A percentile compares a stretch with the other conserved stretches of the same genome.
Evolutionary conservation across 2,888 invertebrate species (phyloP).

Genomic region (Dyspetes luteomarginatus): DNA sequence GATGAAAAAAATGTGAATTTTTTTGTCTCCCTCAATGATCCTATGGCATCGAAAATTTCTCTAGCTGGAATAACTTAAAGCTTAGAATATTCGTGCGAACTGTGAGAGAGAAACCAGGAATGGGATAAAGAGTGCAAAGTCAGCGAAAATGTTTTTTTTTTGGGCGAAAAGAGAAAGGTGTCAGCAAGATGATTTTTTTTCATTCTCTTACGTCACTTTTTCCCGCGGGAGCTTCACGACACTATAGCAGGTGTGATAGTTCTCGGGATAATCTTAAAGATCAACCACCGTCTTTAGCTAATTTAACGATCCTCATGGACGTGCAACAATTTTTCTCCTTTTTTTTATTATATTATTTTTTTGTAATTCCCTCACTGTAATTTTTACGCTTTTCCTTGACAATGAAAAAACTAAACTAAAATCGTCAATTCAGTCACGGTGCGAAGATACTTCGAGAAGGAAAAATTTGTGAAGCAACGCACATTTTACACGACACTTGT

Average conservation of each 20-base stretch:
- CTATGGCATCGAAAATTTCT: constrained; percentile 10
- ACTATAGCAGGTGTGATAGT: constrained; percentile 36
- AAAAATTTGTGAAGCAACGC: constrained; percentile 70
- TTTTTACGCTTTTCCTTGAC: constrained; percentile 60
- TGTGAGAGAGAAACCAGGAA: neutral
- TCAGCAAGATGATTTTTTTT: no score
- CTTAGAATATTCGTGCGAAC: neutral
- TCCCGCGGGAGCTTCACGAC: constrained; percentile 1
- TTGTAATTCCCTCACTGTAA: neutral
- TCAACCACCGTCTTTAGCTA: constrained; percentile 25
- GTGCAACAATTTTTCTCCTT: neutral
- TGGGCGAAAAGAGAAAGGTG: neutral
- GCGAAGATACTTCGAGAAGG: constrained; percentile 69
- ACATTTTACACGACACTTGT: constrained; percentile 74
- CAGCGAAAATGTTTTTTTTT: constrained; percentile 31
- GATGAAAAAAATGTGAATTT: no score
- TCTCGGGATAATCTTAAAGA: constrained; percentile 60
- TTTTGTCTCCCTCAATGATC: no score
- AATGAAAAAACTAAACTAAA: constrained; percentile 10
- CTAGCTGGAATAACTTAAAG: constrained; percentile 17
- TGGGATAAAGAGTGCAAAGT: neutral
- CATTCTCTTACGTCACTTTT: no score
- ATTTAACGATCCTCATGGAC: constrained; percentile 1
- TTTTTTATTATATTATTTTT: no score
- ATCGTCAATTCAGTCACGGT: constrained; percentile 72